Evolutionary conservation across 2,797 vertebrate species (phyloP), one percentile per base, ranked within the genome.

Genomic region (Rhyacichthys aspro): DNA sequence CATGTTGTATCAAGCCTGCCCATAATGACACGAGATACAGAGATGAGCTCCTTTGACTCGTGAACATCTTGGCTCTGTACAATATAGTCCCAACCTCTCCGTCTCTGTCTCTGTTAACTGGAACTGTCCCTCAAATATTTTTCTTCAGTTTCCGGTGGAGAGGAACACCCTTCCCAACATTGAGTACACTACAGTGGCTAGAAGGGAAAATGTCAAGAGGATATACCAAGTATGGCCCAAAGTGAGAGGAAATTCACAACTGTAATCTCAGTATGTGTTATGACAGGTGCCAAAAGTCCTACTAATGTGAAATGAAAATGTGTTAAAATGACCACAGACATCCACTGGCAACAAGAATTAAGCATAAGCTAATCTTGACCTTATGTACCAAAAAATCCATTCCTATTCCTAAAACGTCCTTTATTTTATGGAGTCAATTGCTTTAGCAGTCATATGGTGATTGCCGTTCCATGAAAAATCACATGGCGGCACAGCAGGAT

Each of bases 401-500:
- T 66, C 44, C n/a, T 9, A 61, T 43, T 47, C 63, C 59, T 55
- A 46, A 60, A 55, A 38, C 16, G 55, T 36, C 57, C 49, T 50
- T 46, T 55, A 64, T 67, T 54, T 53, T 50, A 44, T 62, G 55
- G 18, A 52, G 59, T 39, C 57, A 81, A 75, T 74, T 73, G 61
- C 50, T 42, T 57, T 32, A 72, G 67, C 43, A 44, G 56, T 73
- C 43, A 44, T 45, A 49, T 68, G 45, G 57, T 55, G 55, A 72
- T 17, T 47, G 47, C 52, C 9, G 7, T 43, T 78, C 55, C 57
- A 68, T 60, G 50, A 44, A 79, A 80, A 83, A 80, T 62, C 60
- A 23, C 70, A 74, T 53, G 70, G 57, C 59, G 64, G 62, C 73
- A 61, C 75, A 79, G 67, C 37, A 74, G 78, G 76, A 87, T 87